A percentile compares a stretch with the other conserved stretches of the same genome.
phyloP scores from a whole-genome alignment of 2,888 invertebrate species.

The Eupsilia transversa region DNA sequence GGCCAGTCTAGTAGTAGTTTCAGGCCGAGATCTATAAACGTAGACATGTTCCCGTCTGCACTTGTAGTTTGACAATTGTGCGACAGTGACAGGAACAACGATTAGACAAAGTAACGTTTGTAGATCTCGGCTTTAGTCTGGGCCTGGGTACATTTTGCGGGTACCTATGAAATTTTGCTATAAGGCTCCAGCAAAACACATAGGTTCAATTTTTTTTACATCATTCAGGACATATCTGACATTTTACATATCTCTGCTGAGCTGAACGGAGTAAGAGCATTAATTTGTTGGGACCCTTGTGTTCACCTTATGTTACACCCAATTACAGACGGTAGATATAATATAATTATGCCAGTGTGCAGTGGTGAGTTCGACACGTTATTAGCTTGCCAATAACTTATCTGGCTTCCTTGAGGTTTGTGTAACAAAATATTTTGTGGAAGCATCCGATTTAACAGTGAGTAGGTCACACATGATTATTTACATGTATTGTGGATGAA shows the following conservation, averaged over 20 bases:
- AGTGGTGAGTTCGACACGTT: slow-evolving; percentile 19
- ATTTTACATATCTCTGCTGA: neutral
- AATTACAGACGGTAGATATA: slow-evolving; percentile 10
- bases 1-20: neutral
- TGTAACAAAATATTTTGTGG: slow-evolving; percentile 21
- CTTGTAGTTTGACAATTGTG: neutral
- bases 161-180: neutral
- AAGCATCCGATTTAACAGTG: neutral
- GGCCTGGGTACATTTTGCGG: too few species aligned
- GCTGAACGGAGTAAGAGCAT: neutral
- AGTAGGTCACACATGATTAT: neutral
- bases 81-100: neutral
- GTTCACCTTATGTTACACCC: slow-evolving; percentile 17
- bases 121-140: neutral
- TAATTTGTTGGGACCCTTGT: neutral
- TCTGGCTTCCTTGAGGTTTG: slow-evolving; percentile 9
- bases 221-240: neutral
- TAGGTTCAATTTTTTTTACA: neutral
- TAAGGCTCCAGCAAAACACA: neutral
- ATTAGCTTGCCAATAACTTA: slow-evolving; percentile 33
- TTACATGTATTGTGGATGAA: neutral
- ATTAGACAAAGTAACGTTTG: neutral
- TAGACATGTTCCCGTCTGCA: neutral
- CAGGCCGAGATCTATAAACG: neutral
- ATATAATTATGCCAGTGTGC: slow-evolving; percentile 20